These are phyloP conservation scores for Chromoteleia sp. DNA, from an alignment of 2,888 invertebrate genomes.

Conservation along the genomic window DNA sequence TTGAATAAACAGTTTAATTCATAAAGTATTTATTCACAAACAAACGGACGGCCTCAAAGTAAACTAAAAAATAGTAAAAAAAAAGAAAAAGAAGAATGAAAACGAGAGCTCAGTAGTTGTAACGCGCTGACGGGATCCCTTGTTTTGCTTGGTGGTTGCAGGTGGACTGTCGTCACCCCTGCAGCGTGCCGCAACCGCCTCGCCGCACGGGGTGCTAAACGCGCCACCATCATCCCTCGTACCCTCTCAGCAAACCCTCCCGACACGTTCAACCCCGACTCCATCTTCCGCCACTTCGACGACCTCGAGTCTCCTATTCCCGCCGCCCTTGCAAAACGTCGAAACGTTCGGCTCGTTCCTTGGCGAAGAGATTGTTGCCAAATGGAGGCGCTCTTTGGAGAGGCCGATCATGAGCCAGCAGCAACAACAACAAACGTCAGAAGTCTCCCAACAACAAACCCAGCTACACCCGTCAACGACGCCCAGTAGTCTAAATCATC, in stretches of 20 bases:
- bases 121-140: conserved; percentile 79
- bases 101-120: conserved; percentile 65
- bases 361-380: conserved; percentile 93
- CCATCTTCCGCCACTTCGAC: conserved; percentile 83
- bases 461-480: conserved; percentile 83
- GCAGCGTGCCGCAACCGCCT: conserved; percentile 84
- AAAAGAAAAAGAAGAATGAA: conserved; percentile 9
- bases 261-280: conserved; percentile 82
- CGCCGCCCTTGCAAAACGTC: conserved; percentile 88
- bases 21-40: conserved; percentile 1
- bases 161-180: conserved; percentile 85
- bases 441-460: conserved; percentile 76
- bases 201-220: conserved; percentile 81
- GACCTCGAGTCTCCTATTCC: conserved; percentile 85
- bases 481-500: conserved; percentile 85
- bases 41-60: conserved; percentile 61
- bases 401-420: conserved; percentile 83
- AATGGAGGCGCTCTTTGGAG: conserved; percentile 91
- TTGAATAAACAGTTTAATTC: conserved; percentile 9
- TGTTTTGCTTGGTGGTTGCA: conserved; percentile 84
- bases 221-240: conserved; percentile 81
- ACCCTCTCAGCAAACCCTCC: conserved; percentile 80
- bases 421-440: conserved; percentile 75
- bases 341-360: conserved; percentile 90
- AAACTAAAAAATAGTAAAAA: conserved; percentile 3